Base-by-base conservation (phyloP, 35 echinoderm and acorn worm genomes). In the Lytechinus pictus region DNA sequence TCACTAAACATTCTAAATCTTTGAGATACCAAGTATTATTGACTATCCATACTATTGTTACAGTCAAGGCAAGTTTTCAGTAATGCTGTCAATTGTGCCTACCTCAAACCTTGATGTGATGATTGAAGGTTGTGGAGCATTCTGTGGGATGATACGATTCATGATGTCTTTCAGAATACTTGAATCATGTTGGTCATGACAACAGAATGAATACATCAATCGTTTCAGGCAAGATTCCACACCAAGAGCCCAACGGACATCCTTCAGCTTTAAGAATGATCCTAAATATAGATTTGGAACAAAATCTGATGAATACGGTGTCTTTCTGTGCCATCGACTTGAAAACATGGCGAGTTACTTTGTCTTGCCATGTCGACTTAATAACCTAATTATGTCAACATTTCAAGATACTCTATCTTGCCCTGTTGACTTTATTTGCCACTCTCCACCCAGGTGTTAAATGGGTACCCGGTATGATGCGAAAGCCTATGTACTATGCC, bases 91-190 rank as follows among this genome's bases (percentile, higher is more conserved):
- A 79, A 6, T 6, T 44, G 16, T 9, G 13, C 95, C 14, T 95
- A 99, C 98, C 97, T 99, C 97, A 97, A 99, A 99, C 12, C 52
- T 86, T 6, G 98, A 96, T 3, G 95, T 97, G 92, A 97, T 97
- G 92, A 99, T 97, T 7, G 93, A 94, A 4, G 98, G 97, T 44
- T 95, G 92, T 4, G 87, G 91, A 14, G 52, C 66, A 33, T 92
- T 86, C 27, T 94, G 86, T 33, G 95, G 92, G 12, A 97, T 93
- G 52, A 96, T 61, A 52, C 95, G 27, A 14, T 94, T 27, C 87
- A 99, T 97, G 33, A 99, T 86, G 14, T 96, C 58, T 27, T 98
- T 97, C n/a, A 99, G 58, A 44, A 96, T 88, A 19, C 57, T 94
- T 9, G 89, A 90, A 94, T 99, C 98, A 51, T 99, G 97, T 58